Percentiles rank a stretch among this genome's conserved stretches.
Conservation (phyloP, 37 sponge, comb jelly and placozoan genomes). For the Hexactinellida sp. region DNA sequence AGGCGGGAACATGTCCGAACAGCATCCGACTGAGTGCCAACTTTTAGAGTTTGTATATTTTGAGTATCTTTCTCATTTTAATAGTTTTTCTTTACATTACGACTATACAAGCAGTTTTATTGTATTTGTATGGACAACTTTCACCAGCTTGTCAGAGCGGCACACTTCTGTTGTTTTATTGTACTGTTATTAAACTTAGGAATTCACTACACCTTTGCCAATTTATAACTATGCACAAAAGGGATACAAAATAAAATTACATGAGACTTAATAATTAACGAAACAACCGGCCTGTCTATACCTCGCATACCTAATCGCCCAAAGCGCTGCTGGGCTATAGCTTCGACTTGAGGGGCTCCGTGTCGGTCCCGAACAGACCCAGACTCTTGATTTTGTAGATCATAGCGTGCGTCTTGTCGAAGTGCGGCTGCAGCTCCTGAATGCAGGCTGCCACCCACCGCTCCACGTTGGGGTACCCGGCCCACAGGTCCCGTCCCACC, state of each 20-base stretch:
- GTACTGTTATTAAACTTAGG: not conserved
- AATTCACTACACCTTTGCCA: not conserved
- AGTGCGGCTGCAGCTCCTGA: conserved; percentile 41
- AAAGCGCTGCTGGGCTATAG: not conserved
- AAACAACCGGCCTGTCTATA: not conserved
- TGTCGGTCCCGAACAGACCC: conserved; percentile 20
- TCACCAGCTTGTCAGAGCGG: not conserved
- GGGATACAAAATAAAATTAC: too few species aligned
- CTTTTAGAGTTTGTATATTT: conserved; percentile 2
- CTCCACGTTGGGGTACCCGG: conserved; percentile 31
- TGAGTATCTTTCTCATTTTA: not conserved
- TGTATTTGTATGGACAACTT: not conserved
- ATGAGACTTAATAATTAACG: too few species aligned
- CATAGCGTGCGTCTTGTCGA: conserved; percentile 49
- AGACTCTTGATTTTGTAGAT: conserved; percentile 37
- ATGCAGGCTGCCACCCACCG: conserved; percentile 39
- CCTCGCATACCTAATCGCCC: too few species aligned
- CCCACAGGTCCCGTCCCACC: conserved; percentile 18
- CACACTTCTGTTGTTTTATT: not conserved
- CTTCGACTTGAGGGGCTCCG: not conserved
- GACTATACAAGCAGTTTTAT: not conserved
- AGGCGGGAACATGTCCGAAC: not conserved
- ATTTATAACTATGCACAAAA: not conserved
- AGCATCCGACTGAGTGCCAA: not conserved
- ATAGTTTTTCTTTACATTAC: not conserved